Conservation (phyloP, 2,888 invertebrate species). For the Apamea epomidion region DNA sequence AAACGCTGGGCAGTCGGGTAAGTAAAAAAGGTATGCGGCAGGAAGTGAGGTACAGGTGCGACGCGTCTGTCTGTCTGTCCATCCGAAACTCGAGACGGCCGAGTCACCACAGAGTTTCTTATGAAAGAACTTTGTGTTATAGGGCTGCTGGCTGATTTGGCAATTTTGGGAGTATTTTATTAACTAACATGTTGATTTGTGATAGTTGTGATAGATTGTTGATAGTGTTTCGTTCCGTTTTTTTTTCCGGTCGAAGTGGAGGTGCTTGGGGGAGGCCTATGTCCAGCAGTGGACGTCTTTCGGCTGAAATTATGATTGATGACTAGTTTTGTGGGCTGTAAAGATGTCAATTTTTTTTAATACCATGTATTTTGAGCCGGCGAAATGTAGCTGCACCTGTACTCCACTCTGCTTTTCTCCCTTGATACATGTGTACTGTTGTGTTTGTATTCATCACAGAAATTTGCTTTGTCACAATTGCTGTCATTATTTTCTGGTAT, state of each 20-base stretch:
- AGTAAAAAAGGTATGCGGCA: slow-evolving; percentile 70
- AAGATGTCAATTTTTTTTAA: too few species aligned
- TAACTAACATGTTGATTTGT: too few species aligned
- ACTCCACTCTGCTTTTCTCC: not conserved
- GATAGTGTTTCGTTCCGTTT: too few species aligned
- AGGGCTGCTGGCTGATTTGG: slow-evolving; percentile 52
- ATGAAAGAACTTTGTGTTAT: slow-evolving; percentile 47
- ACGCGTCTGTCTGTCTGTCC: slow-evolving; percentile 74
- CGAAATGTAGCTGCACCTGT: too few species aligned
- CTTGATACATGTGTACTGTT: not conserved
- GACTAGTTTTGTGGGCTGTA: too few species aligned
- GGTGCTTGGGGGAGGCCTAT: too few species aligned
- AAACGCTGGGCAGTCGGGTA: slow-evolving; percentile 72
- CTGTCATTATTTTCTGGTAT: not conserved
- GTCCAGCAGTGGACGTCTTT: too few species aligned
- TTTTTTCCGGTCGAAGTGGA: too few species aligned
- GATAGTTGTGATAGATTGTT: too few species aligned
- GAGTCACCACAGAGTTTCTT: slow-evolving; percentile 65
- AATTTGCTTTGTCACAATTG: not conserved
- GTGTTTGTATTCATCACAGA: not conserved
- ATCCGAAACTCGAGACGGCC: slow-evolving; percentile 70
- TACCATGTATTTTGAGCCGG: too few species aligned
- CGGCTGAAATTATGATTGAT: too few species aligned
- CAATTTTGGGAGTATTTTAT: not conserved
- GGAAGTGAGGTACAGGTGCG: slow-evolving; percentile 84